Evolutionary conservation across 2,113 vertebrate species (phyloP).

Genomic region (Machaerirhynchus nigripectus): DNA sequence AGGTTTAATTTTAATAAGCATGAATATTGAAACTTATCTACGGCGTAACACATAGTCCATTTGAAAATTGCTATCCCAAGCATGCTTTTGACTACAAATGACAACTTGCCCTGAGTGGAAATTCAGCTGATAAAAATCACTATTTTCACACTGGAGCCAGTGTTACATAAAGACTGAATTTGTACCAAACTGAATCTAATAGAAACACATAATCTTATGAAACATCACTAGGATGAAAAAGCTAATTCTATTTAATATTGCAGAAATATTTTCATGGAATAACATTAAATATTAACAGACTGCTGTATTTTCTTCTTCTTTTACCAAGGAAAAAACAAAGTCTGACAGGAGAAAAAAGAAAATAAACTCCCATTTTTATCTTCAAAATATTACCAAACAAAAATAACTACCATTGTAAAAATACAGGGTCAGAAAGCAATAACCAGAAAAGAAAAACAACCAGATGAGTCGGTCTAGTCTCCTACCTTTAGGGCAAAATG

Average conservation of each 20-base stretch:
- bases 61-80: not conserved
- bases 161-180: not conserved
- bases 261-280: not conserved
- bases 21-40: not conserved
- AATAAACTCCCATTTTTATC: not conserved
- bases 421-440: not conserved
- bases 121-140: not conserved
- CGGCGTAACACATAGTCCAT: not conserved
- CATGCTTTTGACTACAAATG: not conserved
- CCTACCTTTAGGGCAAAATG: slow-evolving; percentile 84
- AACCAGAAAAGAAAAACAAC: not conserved
- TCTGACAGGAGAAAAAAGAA: not conserved
- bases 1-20: not conserved
- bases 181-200: not conserved
- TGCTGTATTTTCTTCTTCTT: not conserved
- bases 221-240: not conserved
- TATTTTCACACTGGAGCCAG: not conserved
- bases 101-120: not conserved
- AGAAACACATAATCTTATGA: not conserved
- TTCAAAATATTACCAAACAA: not conserved
- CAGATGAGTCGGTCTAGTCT: not conserved
- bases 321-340: not conserved
- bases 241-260: not conserved
- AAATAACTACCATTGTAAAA: not conserved
- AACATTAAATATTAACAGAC: not conserved